phyloP scores from a whole-genome alignment of 2,888 invertebrate species.

The Cryptosula pallasiana region DNA sequence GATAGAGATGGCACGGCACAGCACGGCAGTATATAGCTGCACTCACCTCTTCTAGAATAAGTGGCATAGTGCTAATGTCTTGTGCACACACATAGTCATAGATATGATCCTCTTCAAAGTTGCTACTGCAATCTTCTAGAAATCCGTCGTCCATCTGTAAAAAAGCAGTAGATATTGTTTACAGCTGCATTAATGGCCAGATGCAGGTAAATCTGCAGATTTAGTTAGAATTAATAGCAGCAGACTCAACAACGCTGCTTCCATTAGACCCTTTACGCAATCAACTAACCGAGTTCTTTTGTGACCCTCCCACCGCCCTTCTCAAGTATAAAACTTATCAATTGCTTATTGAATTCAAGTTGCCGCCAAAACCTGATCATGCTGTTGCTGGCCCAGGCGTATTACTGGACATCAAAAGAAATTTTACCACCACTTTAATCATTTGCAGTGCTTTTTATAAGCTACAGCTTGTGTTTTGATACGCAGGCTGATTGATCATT shows the following conservation, averaged over 20 bases:
- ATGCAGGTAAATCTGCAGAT: not conserved
- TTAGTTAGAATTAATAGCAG: not conserved
- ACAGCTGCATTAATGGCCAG: not conserved
- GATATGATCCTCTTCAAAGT: not conserved
- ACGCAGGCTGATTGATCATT: constrained; percentile 4
- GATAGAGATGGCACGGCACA: no score
- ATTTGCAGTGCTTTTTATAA: constrained; percentile 5
- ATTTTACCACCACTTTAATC: constrained; percentile 14
- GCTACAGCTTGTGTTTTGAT: constrained; percentile 1
- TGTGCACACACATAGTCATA: not conserved
- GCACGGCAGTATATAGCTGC: not conserved
- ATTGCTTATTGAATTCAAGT: not conserved
- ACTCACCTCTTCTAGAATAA: constrained; percentile 15
- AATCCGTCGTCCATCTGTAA: constrained; percentile 48
- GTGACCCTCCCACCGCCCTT: no score
- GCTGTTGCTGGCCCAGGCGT: not conserved
- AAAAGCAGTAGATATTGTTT: not conserved
- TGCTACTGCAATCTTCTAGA: constrained; percentile 42
- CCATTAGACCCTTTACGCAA: not conserved
- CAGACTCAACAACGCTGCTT: not conserved
- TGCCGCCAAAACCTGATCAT: not conserved
- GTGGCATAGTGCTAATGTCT: constrained; percentile 7
- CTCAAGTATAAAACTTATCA: not conserved
- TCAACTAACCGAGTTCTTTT: no score
- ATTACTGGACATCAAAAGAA: not conserved